A percentile compares a stretch with the other conserved stretches of the same genome.
Conservation (phyloP, 2,113 vertebrate genomes). For the Bujurquina vittata region DNA sequence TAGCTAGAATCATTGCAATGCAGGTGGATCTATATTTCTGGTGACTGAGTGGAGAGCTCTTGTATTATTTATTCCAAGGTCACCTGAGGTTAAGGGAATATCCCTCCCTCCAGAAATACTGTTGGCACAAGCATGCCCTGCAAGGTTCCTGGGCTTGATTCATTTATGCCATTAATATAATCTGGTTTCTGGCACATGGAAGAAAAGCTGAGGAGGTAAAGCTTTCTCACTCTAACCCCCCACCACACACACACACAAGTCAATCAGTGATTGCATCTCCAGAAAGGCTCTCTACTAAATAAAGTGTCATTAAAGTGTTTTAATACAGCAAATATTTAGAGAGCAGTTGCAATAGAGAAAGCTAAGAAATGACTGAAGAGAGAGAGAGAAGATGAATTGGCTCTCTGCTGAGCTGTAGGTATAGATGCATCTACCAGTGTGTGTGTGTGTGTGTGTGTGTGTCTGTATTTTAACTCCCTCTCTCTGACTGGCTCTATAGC, state of each 20-base stretch:
- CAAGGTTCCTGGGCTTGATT: constrained; percentile 59
- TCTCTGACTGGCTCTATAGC: not conserved
- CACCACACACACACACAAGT: not conserved
- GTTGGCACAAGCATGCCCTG: constrained; percentile 30
- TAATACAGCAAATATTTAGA: constrained; percentile 56
- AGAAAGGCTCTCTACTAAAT: constrained; percentile 58
- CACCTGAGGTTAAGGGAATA: constrained; percentile 55
- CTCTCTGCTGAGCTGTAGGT: not conserved
- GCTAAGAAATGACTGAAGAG: not conserved
- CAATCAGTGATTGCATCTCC: constrained; percentile 27
- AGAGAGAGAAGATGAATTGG: constrained; percentile 21
- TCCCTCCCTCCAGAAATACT: constrained; percentile 48
- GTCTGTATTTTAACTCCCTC: no score
- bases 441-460: not conserved
- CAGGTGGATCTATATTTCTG: constrained; percentile 24
- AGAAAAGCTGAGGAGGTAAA: constrained; percentile 16
- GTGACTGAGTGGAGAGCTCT: constrained; percentile 2
- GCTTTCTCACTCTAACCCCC: not conserved
- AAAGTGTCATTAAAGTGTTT: constrained; percentile 55
- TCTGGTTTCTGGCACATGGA: constrained; percentile 53
- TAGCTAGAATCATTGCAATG: not conserved
- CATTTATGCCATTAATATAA: constrained; percentile 72
- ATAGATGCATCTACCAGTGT: not conserved
- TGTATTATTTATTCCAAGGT: constrained; percentile 63
- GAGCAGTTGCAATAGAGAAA: not conserved